Evolutionary conservation across 2,113 vertebrate species (phyloP), one percentile per base, ranked within the genome.

Genomic region (Xiphorhynchus elegans): DNA sequence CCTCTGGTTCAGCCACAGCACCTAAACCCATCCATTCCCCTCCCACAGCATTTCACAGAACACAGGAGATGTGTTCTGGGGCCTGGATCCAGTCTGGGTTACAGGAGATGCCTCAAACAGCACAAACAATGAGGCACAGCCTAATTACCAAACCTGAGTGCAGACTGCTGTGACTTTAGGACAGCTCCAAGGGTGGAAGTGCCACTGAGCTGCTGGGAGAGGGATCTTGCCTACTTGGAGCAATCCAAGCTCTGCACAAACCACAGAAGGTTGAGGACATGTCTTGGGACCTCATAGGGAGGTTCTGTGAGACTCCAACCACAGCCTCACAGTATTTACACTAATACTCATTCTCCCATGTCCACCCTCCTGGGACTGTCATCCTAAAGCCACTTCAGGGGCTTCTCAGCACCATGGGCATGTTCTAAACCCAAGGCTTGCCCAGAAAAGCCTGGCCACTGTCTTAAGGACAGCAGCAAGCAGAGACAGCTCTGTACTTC

Each of bases 11-110:
- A 68, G 35, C 17, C 63, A 42, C 42, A 42, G 47, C 1, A 20
- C 70, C 12, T 44, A 52, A 49, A 11, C 14, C 15, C 15, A 21
- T 3, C 28, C 21, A 21, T 4, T 33, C 19, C 11, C 31, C 37
- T 37, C 49, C 16, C 3, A 8, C 3, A 39, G 12, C 17, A 52
- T 1, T 0, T 0, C 11, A 31, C 21, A 25, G 26, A 26, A 59
- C 31, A 12, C 13, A 12, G 29, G 21, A 52, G 14, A 52, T 52
- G 25, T 15, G 14, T 28, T 52, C 25, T 52, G 25, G 25, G 16
- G 7, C 19, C 33, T 18, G 6, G 67, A 24, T 26, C 18, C 23
- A 35, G 3, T 31, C 1, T 2, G 9, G 20, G 6, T 49, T 53
- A 44, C 17, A 76, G 21, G 29, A 64, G n/a, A 42, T 33, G 31